phyloP scores from a whole-genome alignment of 53 echinoderm and acorn worm species.

The Holothuria scabra region DNA sequence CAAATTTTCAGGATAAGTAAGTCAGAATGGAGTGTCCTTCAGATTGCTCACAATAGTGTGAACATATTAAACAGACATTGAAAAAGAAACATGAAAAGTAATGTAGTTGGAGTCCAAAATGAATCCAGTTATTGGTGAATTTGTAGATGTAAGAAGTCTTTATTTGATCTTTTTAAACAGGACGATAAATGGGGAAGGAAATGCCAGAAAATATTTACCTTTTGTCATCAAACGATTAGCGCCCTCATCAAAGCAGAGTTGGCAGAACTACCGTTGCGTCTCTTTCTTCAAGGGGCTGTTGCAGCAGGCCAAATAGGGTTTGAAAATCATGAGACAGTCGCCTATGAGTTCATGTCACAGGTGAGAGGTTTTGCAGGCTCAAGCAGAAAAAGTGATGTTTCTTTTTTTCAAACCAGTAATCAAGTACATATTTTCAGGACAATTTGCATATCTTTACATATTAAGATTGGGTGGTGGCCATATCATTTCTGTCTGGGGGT shows the following conservation, averaged over 20 bases:
- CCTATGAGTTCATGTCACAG: constrained; percentile 99
- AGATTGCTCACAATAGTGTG: too few relatives aligned
- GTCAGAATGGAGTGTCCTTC: too few relatives aligned
- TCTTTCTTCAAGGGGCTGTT: constrained; percentile 93
- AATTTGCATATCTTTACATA: too few relatives aligned
- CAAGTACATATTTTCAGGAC: too few relatives aligned
- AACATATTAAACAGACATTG: background rate
- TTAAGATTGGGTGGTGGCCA: too few relatives aligned
- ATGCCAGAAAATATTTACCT: constrained; percentile 94
- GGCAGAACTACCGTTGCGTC: constrained; percentile 87
- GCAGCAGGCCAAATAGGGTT: constrained; percentile 94
- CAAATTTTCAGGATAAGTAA: too few relatives aligned
- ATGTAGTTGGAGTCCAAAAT: background rate
- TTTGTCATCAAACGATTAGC: constrained; percentile 96
- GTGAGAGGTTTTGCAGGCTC: constrained; percentile 32
- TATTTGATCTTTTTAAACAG: constrained; percentile 51
- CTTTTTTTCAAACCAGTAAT: too few relatives aligned
- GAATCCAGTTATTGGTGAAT: background rate
- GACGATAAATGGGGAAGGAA: constrained; percentile 99
- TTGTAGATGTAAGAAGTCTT: background rate
- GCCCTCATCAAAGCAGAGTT: constrained; percentile 95
- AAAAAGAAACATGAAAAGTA: background rate
- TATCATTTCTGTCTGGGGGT: too few relatives aligned
- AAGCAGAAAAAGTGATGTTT: too few relatives aligned
- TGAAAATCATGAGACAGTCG: constrained; percentile 96